Evolutionary conservation across 2,797 vertebrate genomes (phyloP), one percentile per base, ranked within the genome.

Genomic region (Ammospiza maritima): DNA sequence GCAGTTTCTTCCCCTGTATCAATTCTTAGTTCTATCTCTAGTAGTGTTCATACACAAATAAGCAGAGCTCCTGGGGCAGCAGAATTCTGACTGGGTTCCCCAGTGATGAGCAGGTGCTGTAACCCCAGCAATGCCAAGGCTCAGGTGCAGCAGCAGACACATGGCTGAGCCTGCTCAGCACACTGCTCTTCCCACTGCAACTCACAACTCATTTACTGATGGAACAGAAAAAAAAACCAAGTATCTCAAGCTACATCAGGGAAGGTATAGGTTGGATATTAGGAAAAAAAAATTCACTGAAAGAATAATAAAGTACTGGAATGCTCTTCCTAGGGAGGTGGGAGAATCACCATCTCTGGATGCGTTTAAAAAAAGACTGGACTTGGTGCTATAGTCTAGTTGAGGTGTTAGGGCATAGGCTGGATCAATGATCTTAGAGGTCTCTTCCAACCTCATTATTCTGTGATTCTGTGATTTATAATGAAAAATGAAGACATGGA

Each of bases 81-180:
- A 79, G 34, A 67, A 86, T 40, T 85, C 36, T 32, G 11, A 36
- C 4, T 4, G 2, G 14, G 32, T 16, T 86, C 32, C 34, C 38
- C 54, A 40, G 72, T 0, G 0, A 50, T 3, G 10, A 50, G 22
- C 32, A 40, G 0, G 17, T 48, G 48, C 73, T 73, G 6, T 38
- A 71, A 58, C 42, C 67, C 26, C 44, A 64, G 16, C 32, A 76
- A 20, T 13, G 75, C 15, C 32, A 42, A n/a, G 34, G 67, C 13
- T 73, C 32, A 67, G 66, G 64, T 21, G 51, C 61, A 81, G 45
- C 27, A 79, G 67, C 60, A 82, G n/a, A 76, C 45, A 48, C 58
- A 19, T 0, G 22, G 54, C 44, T 82, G 54, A 67, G 40, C 60
- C 74, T 4, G 3, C 50, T 48, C 51, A n/a, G 27, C 50, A 36